A percentile compares a stretch with the other conserved stretches of the same genome.
Conservation (phyloP, 2,113 vertebrate species). For the Noturus placidus region DNA sequence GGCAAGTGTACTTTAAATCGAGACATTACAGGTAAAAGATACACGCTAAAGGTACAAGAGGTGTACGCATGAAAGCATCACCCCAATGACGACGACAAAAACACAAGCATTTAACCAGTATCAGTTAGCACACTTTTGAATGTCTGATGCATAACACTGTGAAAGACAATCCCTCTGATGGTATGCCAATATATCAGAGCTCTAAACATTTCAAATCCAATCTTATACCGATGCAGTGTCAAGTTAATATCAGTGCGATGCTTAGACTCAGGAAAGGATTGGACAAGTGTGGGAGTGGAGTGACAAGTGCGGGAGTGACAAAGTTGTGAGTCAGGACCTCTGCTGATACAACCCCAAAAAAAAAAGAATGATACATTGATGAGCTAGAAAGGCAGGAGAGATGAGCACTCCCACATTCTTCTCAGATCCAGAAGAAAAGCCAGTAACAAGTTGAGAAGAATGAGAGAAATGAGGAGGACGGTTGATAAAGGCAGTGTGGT, state of each 20-base stretch:
- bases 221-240: background rate
- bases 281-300: background rate
- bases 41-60: too few relatives aligned
- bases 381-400: background rate
- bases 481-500: constrained; percentile 12
- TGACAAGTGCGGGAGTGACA: background rate
- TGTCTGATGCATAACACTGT: too few relatives aligned
- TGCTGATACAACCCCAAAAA: too few relatives aligned
- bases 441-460: background rate
- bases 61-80: background rate
- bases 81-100: background rate
- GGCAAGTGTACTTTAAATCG: background rate
- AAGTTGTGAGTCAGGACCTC: background rate
- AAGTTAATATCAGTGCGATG: background rate
- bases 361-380: background rate
- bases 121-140: background rate
- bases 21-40: background rate
- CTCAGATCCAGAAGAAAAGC: background rate
- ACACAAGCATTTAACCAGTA: background rate
- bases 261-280: background rate
- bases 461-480: background rate
- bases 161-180: background rate
- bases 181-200: background rate
- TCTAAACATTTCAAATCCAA: background rate
- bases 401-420: background rate